Base-by-base conservation (phyloP, 30 jellyfish, hydroid and myxozoan genomes). In the Catostylus mosaicus region DNA sequence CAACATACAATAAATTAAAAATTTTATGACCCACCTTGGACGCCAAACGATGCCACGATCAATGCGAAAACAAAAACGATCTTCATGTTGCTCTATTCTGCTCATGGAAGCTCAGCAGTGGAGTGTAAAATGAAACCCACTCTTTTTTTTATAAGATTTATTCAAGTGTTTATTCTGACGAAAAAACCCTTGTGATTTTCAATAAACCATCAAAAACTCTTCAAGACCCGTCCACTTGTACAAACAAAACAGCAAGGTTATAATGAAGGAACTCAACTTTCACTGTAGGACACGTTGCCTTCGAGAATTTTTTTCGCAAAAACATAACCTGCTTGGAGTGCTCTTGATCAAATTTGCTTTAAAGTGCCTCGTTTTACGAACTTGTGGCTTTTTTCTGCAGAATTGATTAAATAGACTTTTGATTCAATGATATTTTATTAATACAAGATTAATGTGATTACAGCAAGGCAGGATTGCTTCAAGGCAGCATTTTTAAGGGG, bases 81-180 rank as follows among this genome's bases (percentile, higher is more conserved):
- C 80, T 68, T 36, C 80, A 68, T 68, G 30, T 68, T 68, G 78
- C 57, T 36, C 8, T 8, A 2, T 11, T 1, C 16, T 68, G 65
- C 16, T 37, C 9, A 18, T 6, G 38, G 2, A 7, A 12, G n/a
- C 71, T 59, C 67, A n/a, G 54, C 54, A 40, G 54, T 5, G 14
- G 54, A n/a, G 54, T 40, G 14, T 40, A 7, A 14, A 40, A 40
- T 40, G 14, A 40, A 14, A 40, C 14, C 54, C 7, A 14, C 54
- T 40, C 54, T 40, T 40, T n/a, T n/a, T n/a, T n/a, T 40, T 40
- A 40, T 40, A 40, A 14, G 11, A 40, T 40, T 40, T 7, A 40
- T 40, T 14, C 14, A 40, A 40, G 14, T 40, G 14, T 40, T 5
- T 14, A 40, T 40, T 14, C 7, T 7, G 12, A 40, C 7, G 54